Percentiles rank a stretch among this genome's conserved stretches.
phyloP scores from a whole-genome alignment of 2,113 vertebrate species.

The Athene cunicularia region DNA sequence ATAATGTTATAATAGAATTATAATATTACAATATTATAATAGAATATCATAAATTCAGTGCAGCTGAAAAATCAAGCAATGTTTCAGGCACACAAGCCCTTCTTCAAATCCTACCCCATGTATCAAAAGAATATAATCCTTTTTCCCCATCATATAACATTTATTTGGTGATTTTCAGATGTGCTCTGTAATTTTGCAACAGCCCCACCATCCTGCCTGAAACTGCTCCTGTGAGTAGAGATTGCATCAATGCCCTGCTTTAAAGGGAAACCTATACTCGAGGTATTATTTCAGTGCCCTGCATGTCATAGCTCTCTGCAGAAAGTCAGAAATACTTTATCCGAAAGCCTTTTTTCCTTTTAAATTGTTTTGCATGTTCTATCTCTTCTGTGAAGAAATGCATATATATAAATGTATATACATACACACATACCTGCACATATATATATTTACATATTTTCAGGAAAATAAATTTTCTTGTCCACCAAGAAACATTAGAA shows the following conservation, averaged over 20 bases:
- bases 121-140: not conserved
- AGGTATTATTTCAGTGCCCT: not conserved
- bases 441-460: not conserved
- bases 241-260: not conserved
- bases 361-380: not conserved
- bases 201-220: not conserved
- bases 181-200: not conserved
- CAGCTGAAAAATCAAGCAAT: not conserved
- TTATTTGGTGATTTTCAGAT: not conserved
- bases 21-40: too few relatives aligned
- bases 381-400: not conserved
- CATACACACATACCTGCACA: rapidly evolving
- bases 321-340: not conserved
- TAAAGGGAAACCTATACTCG: not conserved
- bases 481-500: not conserved
- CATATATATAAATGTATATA: not conserved
- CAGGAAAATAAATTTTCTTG: not conserved
- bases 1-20: not conserved
- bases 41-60: not conserved
- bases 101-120: not conserved
- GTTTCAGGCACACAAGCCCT: not conserved
- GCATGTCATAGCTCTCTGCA: not conserved
- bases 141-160: not conserved
- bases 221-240: not conserved
- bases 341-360: not conserved